These are phyloP conservation scores for Nomia melanderi DNA, from an alignment of 1,140 invertebrate species.

Conservation along the genomic window DNA sequence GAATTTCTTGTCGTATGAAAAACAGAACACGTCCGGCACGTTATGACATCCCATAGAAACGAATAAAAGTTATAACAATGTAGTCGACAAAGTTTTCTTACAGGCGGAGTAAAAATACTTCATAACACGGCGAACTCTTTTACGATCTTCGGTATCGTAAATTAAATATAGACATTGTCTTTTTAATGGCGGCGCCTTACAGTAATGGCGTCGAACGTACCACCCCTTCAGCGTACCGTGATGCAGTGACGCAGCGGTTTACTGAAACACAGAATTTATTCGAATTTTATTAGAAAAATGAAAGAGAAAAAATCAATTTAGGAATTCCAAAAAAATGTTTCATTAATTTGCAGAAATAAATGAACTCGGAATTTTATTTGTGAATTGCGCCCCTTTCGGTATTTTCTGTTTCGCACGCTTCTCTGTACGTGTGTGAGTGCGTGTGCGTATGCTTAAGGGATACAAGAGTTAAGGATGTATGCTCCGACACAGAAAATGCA, in stretches of 20 bases:
- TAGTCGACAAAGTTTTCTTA: background rate
- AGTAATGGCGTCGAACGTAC: constrained; percentile 10
- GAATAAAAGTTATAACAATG: background rate
- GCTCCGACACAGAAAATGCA: constrained; percentile 28
- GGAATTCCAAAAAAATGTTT: no score
- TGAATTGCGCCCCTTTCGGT: background rate
- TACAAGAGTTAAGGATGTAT: constrained; percentile 30
- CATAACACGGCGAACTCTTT: background rate
- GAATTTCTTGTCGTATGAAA: no score
- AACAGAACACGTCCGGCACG: no score
- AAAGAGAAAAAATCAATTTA: no score
- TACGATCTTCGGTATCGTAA: background rate
- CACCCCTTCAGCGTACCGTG: background rate
- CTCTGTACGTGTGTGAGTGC: constrained; percentile 34
- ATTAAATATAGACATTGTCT: background rate
- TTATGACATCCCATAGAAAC: no score
- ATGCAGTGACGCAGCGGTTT: background rate
- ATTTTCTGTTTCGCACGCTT: constrained; percentile 38
- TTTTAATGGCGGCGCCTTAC: constrained; percentile 18
- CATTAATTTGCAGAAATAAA: background rate
- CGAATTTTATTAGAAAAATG: no score
- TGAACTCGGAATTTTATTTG: background rate
- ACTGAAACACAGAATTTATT: background rate
- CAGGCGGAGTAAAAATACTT: background rate
- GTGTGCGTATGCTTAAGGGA: constrained; percentile 19